Evolutionary conservation across 2,888 invertebrate species (phyloP).

Genomic region (Ptychoptera albimana): DNA sequence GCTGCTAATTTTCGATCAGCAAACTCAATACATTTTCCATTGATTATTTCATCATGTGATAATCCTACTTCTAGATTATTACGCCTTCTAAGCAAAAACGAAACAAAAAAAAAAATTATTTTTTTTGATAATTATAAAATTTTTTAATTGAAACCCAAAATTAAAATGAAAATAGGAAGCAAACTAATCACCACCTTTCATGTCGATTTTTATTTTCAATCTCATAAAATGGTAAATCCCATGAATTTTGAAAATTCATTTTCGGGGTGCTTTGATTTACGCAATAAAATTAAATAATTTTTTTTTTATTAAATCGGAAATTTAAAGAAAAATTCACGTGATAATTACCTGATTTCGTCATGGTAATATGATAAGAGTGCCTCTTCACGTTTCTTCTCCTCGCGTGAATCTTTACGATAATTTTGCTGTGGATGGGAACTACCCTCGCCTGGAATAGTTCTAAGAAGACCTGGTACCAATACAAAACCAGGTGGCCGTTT

Average conservation of each 20-base stretch:
- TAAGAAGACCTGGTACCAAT: conserved; percentile 32
- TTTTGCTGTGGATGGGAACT: not conserved
- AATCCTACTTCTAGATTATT: conserved; percentile 5
- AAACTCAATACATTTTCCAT: conserved; percentile 5
- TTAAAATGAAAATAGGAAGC: not conserved
- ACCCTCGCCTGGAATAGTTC: conserved; percentile 4
- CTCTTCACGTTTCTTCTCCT: not conserved
- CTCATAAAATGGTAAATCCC: conserved; percentile 39
- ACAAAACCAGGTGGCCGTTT: conserved; percentile 44
- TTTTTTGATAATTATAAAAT: not conserved
- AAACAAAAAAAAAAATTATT: not conserved
- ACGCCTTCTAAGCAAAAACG: conserved; percentile 5
- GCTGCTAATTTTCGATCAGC: conserved; percentile 3
- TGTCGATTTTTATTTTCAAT: conserved; percentile 20
- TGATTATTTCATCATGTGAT: conserved; percentile 9
- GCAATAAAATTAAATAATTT: not conserved
- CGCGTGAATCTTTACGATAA: not conserved
- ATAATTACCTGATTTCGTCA: too few species aligned
- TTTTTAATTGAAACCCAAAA: not conserved
- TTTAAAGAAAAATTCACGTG: too few species aligned
- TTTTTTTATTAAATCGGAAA: too few species aligned
- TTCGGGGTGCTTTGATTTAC: not conserved
- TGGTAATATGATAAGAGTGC: not conserved
- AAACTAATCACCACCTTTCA: conserved; percentile 6
- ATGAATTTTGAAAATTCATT: conserved; percentile 20